These are phyloP conservation scores for Calephelis virginiensis DNA, from an alignment of 1,140 invertebrate genomes.

Conservation along the genomic window DNA sequence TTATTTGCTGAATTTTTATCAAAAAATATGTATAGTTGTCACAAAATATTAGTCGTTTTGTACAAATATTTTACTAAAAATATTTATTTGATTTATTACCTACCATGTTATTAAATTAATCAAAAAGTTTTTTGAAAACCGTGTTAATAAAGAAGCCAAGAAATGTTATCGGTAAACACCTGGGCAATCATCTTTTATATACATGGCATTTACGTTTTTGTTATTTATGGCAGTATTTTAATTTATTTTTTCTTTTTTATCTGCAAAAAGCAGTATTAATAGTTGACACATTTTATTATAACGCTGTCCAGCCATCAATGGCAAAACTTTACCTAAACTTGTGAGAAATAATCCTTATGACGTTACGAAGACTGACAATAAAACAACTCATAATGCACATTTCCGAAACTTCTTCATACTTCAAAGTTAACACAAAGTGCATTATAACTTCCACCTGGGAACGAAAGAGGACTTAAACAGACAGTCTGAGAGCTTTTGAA, in stretches of 20 bases:
- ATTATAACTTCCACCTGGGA: slow-evolving; percentile 14
- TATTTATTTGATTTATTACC: no score
- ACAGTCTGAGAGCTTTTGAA: slow-evolving; percentile 14
- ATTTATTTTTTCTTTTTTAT: no score
- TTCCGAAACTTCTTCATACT: slow-evolving; percentile 15
- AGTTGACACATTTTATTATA: no score
- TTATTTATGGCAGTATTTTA: neutral
- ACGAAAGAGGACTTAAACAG: slow-evolving; percentile 14
- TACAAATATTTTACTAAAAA: no score
- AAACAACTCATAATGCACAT: slow-evolving; percentile 17
- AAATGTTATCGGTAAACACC: no score
- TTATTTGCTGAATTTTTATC: no score
- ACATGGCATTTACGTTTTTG: neutral
- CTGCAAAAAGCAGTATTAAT: no score
- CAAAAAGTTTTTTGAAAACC: no score
- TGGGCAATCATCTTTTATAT: neutral
- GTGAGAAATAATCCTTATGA: slow-evolving; percentile 1
- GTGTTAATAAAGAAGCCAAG: no score
- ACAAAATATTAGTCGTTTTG: no score
- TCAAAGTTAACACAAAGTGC: slow-evolving; percentile 17
- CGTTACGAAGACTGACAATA: slow-evolving; percentile 11
- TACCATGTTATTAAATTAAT: no score
- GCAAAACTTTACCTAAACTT: slow-evolving; percentile 2
- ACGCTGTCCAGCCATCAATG: neutral
- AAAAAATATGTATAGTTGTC: no score